Evolutionary conservation across 2,888 invertebrate species (phyloP).

Genomic region (Cheiracanthium punctorium): DNA sequence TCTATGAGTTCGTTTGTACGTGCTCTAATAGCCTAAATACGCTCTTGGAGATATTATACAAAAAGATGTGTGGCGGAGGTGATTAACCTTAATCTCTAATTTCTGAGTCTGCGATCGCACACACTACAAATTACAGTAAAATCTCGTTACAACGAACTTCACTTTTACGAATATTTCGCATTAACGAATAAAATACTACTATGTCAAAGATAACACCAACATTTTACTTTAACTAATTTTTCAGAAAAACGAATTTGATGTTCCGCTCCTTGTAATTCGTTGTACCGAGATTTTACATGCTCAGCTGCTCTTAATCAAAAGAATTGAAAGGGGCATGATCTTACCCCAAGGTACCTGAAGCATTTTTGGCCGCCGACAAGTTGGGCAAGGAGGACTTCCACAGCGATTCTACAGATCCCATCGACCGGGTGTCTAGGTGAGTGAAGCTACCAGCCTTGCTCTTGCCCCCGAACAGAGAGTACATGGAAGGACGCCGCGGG

Average conservation of each 20-base stretch:
- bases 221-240: too few relatives aligned
- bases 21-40: too few relatives aligned
- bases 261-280: too few relatives aligned
- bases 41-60: too few relatives aligned
- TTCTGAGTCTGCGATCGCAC: too few relatives aligned
- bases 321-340: constrained; percentile 70
- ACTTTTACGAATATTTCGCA: not conserved
- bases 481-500: constrained; percentile 52
- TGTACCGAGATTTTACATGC: too few relatives aligned
- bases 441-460: constrained; percentile 43
- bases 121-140: too few relatives aligned
- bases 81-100: too few relatives aligned
- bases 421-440: constrained; percentile 46
- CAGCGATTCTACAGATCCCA: constrained; percentile 45
- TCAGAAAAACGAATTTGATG: too few relatives aligned
- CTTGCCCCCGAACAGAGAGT: constrained; percentile 47
- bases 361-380: constrained; percentile 44
- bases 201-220: too few relatives aligned
- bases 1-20: too few relatives aligned
- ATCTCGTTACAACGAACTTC: not conserved
- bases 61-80: too few relatives aligned
- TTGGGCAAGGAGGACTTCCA: constrained; percentile 40
- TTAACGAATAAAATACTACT: not conserved
- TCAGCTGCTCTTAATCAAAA: not conserved
- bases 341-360: constrained; percentile 72